phyloP scores from a whole-genome alignment of 2,888 invertebrate genomes.

The Lasioglossum oenotherae region DNA sequence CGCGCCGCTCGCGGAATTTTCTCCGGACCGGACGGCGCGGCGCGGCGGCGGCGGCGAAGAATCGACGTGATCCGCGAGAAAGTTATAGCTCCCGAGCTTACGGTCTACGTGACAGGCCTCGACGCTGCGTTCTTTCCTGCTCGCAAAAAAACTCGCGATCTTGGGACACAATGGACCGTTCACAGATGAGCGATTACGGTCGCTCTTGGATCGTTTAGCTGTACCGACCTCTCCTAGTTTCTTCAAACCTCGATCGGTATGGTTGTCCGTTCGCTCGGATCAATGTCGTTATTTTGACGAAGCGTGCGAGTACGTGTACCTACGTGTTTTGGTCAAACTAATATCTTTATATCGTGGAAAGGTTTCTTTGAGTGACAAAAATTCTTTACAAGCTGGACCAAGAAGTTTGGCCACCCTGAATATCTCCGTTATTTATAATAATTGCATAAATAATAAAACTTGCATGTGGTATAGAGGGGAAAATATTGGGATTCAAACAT shows the following conservation, averaged over 20 bases:
- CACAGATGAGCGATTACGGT: slow-evolving; percentile 24
- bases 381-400: too few relatives aligned
- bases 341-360: too few relatives aligned
- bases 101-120: slow-evolving; percentile 9
- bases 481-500: too few relatives aligned
- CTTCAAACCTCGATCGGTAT: not conserved
- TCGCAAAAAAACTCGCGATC: not conserved
- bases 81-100: not conserved
- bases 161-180: slow-evolving; percentile 22
- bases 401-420: too few relatives aligned
- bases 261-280: not conserved
- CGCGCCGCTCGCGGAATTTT: not conserved
- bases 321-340: too few relatives aligned
- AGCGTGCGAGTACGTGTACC: not conserved
- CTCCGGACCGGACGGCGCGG: not conserved
- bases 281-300: not conserved
- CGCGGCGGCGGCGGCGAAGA: not conserved
- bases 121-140: slow-evolving; percentile 3
- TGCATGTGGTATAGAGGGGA: too few relatives aligned
- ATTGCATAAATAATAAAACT: too few relatives aligned
- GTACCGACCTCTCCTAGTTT: slow-evolving; percentile 13
- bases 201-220: not conserved
- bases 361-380: too few relatives aligned
- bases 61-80: slow-evolving; percentile 11
- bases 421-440: too few relatives aligned